Conservation (phyloP, 2,888 invertebrate genomes). For the Agrochola circellaris region DNA sequence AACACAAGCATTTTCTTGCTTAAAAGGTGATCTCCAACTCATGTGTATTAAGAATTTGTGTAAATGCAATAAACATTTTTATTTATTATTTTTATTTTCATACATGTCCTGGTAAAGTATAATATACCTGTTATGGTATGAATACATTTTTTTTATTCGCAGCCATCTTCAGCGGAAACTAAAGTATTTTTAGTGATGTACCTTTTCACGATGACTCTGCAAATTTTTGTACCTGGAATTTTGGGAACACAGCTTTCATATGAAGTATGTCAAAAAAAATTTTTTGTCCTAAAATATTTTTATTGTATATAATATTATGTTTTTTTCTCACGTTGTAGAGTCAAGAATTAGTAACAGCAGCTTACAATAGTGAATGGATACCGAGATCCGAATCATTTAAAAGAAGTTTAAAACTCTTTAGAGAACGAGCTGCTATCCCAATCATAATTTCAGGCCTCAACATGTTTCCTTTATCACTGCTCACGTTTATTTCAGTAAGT, state of each 20-base stretch:
- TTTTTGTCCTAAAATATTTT: no score
- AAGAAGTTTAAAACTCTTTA: constrained; percentile 75
- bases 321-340: constrained; percentile 71
- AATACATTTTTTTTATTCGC: constrained; percentile 35
- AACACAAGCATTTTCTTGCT: no score
- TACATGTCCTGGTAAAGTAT: not conserved
- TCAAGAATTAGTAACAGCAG: constrained; percentile 75
- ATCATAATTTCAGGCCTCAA: constrained; percentile 76
- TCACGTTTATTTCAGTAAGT: constrained; percentile 79
- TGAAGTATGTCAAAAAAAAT: constrained; percentile 68
- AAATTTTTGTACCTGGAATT: constrained; percentile 78
- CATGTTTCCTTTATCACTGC: constrained; percentile 79
- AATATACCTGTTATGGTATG: not conserved
- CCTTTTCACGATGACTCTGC: constrained; percentile 72
- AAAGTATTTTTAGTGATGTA: constrained; percentile 74
- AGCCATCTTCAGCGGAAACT: constrained; percentile 74
- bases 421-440: constrained; percentile 75
- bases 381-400: constrained; percentile 76
- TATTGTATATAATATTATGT: no score
- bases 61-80: no score
- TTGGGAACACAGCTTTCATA: constrained; percentile 77
- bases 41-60: no score
- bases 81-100: no score
- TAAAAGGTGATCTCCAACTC: no score
- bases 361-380: constrained; percentile 81